Base-by-base conservation (phyloP, 2,888 invertebrate species). In the Dioctria rufipes region DNA sequence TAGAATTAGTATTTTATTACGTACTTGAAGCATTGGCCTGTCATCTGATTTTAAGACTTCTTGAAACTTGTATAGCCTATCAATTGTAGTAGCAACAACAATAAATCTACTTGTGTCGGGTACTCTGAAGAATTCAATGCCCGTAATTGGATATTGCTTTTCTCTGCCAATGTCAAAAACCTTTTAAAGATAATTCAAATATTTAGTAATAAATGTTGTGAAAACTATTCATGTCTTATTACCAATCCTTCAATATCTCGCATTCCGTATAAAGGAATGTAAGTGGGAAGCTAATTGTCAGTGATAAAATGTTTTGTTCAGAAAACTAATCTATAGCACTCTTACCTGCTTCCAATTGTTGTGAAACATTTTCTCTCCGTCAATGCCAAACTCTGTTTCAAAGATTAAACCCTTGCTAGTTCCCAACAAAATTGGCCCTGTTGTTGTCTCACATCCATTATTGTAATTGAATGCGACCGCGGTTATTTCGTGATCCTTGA, bases 321-420 rank as follows among this genome's bases (percentile, higher is more conserved):
- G 25, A 25, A 25, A 25, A 25, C 25, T 25, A 25, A 65, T 65
- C 25, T 65, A 65, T 8, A 37, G 71, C 25, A 66, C 8, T 69
- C 82, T 87, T 90, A 96, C 96, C 93, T 96, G 96, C 90, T 94
- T 94, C 91, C 94, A 94, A 89, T 95, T 96, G 85, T 94, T 94
- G 85, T 94, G 93, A 87, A 96, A 95, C 88, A 95, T 93, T 86
- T 94, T 94, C 82, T 98, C 97, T 82, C 94, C 95, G 78, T 95
- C 95, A 9, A 93, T 90, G 37, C 93, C 92, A 75, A 98, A 91
- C 88, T 98, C 97, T 0, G 95, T 95, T 89, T 98, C 98, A 88
- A 97, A 93, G 82, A 98, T 95, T 65, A 96, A 90, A 0, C 98
- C 98, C 87, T 94, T 95, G 0, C 95, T 95, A 0, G 97, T 98